A percentile compares a stretch with the other conserved stretches of the same genome.
phyloP scores from a whole-genome alignment of 2,797 vertebrate genomes.

The Chelon labrosus region DNA sequence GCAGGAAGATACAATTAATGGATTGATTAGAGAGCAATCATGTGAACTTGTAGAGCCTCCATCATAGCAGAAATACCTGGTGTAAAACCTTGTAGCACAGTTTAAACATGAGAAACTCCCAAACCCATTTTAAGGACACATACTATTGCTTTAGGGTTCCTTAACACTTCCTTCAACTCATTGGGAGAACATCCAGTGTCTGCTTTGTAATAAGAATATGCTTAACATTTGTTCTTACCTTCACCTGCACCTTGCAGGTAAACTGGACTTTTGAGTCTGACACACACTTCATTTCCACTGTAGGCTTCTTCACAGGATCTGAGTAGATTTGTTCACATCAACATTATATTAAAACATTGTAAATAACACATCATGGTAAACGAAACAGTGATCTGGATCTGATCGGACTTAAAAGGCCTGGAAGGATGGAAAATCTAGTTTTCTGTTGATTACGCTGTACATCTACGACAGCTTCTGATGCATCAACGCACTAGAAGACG shows the following conservation, averaged over 20 bases:
- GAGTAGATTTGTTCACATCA: neutral
- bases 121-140: too few relatives aligned
- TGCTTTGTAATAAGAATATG: neutral
- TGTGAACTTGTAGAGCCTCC: neutral
- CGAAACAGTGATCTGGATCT: too few relatives aligned
- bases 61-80: neutral
- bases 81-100: too few relatives aligned
- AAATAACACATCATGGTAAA: too few relatives aligned
- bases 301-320: conserved; percentile 24
- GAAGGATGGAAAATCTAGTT: too few relatives aligned
- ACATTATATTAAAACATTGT: too few relatives aligned
- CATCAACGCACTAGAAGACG: too few relatives aligned
- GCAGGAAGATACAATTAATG: neutral
- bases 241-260: neutral
- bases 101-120: neutral
- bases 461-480: too few relatives aligned
- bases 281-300: accelerated
- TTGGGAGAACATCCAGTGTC: neutral
- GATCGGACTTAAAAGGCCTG: too few relatives aligned
- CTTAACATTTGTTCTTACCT: conserved; percentile 45
- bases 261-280: accelerated
- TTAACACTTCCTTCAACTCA: too few relatives aligned
- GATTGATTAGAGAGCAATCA: neutral
- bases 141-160: too few relatives aligned
- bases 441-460: too few relatives aligned